Conservation (phyloP, 2,113 vertebrate genomes). For the Eleginops maclovinus region DNA sequence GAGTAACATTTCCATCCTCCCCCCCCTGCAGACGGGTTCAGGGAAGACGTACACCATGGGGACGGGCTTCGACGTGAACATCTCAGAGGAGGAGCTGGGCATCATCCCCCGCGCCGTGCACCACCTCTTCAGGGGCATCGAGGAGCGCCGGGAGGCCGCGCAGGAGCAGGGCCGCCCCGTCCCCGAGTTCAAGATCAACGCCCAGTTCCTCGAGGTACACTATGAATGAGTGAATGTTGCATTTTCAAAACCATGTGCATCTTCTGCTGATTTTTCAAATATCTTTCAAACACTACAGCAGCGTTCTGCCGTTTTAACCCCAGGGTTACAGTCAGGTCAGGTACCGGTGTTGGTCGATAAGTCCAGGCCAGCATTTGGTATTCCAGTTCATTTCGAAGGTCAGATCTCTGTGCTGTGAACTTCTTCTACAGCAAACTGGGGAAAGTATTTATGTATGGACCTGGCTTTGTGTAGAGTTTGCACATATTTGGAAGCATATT, state of each 20-base stretch:
- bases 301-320: not conserved
- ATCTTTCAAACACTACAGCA: not conserved
- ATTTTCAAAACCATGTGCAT: not conserved
- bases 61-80: conserved; percentile 96
- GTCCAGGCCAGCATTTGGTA: not conserved
- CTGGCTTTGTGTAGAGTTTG: not conserved
- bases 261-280: too few relatives aligned
- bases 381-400: not conserved
- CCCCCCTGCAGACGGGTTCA: conserved; percentile 90
- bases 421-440: not conserved
- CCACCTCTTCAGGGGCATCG: conserved; percentile 93
- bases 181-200: conserved; percentile 98
- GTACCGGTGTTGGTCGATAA: not conserved
- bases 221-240: too few relatives aligned
- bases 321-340: not conserved
- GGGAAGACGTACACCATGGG: conserved; percentile 99
- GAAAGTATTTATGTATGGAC: not conserved
- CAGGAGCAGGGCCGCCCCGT: conserved; percentile 89
- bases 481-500: not conserved
- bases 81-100: conserved; percentile 91
- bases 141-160: conserved; percentile 88
- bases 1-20: not conserved
- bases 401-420: not conserved
- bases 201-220: conserved; percentile 95
- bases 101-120: conserved; percentile 95